Base-by-base conservation (phyloP, 1,140 invertebrate species). In the Lineus longissimus region DNA sequence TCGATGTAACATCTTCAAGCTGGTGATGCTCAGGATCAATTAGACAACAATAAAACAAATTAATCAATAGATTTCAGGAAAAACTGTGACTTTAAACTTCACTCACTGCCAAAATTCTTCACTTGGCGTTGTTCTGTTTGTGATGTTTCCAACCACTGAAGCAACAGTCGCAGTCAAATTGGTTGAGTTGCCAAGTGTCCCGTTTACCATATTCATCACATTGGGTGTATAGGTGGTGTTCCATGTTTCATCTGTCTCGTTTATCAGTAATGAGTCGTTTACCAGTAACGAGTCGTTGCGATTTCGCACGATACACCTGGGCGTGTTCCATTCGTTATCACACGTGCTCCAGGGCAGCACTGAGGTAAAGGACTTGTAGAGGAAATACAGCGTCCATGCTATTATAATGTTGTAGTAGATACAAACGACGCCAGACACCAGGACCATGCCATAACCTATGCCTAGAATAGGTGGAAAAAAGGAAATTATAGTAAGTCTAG, bases 371-470 rank as follows among this genome's bases (percentile, higher is more conserved):
- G 82, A 84, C 40, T 74, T 70, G 65, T 81, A 80, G 62, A 85
- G 75, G 71, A 81, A 85, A 73, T 84, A 82, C 13, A 84, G 71
- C 0, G 84, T 80, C 84, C 84, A 85, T 29, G 81, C 79, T 64
- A 85, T 85, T 66, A 85, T 84, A 57, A 85, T 83, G 72, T 85
- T 85, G 73, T 85, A 85, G 72, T 85, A 85, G 62, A 85, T 66
- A 61, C 72, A 71, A 1, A 73, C 70, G 29, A 76, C 66, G 23
- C 69, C 73, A 0, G 75, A 76, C 17, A 76, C 69, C n/a, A 77
- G 67, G 11, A 78, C 65, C 76, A 77, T 78, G 13, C 70, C 76
- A 55, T 68, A 71, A n/a, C 76, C 76, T 29, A 76, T 59, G 61
- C 76, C 76, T 75, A 66, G 0, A 68, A 66, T 25, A 64, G 2